These are phyloP conservation scores for Pantherophis vulpinus DNA, from an alignment of 2,797 vertebrate genomes.

Conservation along the genomic window DNA sequence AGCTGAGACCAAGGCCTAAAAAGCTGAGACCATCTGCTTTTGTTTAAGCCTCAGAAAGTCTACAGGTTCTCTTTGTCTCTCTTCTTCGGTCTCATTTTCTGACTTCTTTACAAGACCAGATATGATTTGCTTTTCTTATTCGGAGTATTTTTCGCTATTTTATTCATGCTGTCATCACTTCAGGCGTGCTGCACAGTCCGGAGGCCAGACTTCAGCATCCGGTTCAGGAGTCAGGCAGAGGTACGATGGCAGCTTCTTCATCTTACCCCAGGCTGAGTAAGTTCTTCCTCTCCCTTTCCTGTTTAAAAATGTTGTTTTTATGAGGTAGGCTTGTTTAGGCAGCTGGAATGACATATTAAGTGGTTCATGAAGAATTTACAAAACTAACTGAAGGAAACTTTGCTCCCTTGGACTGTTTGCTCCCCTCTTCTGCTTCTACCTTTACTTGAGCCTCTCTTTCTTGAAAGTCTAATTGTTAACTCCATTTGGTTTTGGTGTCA, in stretches of 20 bases:
- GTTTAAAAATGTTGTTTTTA: slow-evolving; percentile 11
- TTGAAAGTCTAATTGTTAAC: not conserved
- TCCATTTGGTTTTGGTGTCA: not conserved
- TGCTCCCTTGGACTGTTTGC: not conserved
- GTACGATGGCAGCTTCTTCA: slow-evolving; percentile 72
- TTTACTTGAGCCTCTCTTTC: not conserved
- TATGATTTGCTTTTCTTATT: slow-evolving; percentile 92
- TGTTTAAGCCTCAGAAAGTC: slow-evolving; percentile 61
- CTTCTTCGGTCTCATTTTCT: slow-evolving; percentile 41
- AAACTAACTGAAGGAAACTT: slow-evolving; percentile 7
- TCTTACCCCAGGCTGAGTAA: slow-evolving; percentile 69
- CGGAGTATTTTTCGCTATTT: slow-evolving; percentile 91
- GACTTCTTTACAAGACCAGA: slow-evolving; percentile 34
- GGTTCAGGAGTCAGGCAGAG: slow-evolving; percentile 77
- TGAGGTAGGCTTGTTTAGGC: not conserved
- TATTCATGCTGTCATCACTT: slow-evolving; percentile 73
- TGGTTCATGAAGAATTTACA: not conserved
- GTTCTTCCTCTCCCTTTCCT: slow-evolving; percentile 49
- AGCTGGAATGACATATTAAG: not conserved
- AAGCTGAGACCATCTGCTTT: slow-evolving; percentile 74
- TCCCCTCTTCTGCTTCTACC: not conserved
- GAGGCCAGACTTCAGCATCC: slow-evolving; percentile 47
- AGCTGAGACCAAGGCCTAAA: slow-evolving; percentile 79
- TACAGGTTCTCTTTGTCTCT: slow-evolving; percentile 30
- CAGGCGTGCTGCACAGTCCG: slow-evolving; percentile 58